Evolutionary conservation across 2,888 invertebrate species (phyloP).

Genomic region (Troides helena): DNA sequence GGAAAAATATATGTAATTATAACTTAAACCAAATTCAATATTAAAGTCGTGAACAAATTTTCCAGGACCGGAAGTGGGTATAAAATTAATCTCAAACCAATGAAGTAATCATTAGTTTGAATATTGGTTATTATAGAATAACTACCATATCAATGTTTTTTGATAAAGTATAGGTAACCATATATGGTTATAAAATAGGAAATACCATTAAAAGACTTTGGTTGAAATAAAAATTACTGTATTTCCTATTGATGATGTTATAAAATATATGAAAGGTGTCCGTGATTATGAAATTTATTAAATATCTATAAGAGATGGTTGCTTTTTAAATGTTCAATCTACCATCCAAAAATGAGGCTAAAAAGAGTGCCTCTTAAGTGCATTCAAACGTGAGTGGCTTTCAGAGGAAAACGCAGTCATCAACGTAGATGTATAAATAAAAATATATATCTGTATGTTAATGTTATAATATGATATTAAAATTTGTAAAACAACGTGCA

Average conservation of each 20-base stretch:
- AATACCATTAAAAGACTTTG: too few species aligned
- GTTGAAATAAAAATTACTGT: too few species aligned
- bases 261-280: not conserved
- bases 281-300: not conserved
- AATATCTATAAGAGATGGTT: constrained; percentile 18
- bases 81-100: too few species aligned
- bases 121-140: too few species aligned
- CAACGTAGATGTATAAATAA: not conserved
- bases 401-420: not conserved
- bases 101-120: too few species aligned
- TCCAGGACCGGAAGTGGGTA: too few species aligned
- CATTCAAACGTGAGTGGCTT: constrained; percentile 13
- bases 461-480: not conserved
- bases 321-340: constrained; percentile 11
- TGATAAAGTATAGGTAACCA: too few species aligned
- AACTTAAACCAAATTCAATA: not conserved
- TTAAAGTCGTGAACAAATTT: not conserved
- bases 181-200: too few species aligned
- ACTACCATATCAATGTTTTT: too few species aligned
- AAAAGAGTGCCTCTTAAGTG: constrained; percentile 9
- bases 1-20: not conserved
- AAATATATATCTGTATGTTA: not conserved
- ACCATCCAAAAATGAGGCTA: constrained; percentile 11
- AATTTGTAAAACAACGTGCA: not conserved
- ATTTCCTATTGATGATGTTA: not conserved